Base-by-base conservation (phyloP, 2,797 vertebrate species). In the Chromis chromis region DNA sequence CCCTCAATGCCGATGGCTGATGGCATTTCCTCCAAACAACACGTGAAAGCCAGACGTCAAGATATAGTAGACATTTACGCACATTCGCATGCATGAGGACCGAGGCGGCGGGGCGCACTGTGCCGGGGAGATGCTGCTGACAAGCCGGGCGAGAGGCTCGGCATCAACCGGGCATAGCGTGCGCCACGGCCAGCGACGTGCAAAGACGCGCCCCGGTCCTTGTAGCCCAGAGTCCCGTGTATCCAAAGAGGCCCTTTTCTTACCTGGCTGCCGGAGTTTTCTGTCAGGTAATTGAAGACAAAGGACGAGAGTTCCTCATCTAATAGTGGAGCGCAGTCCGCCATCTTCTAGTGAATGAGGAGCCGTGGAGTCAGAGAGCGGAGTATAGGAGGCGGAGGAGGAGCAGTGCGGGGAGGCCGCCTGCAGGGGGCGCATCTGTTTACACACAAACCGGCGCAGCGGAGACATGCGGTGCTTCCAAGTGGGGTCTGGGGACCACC, bases 291-390 rank as follows among this genome's bases (percentile, higher is more conserved):
- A 95, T 93, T 97, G 94, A 98, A 98, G 93, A 98, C 97, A 93
- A 98, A 98, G 82, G 97, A 98, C 93, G 97, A 97, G 92, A 99
- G 96, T 94, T 98, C 97, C 86, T 98, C 97, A 90, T 99, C 97
- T 92, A 98, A 96, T 92, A 99, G 95, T 95, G 96, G 94, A 95
- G 96, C 95, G 95, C 97, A 97, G 95, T 98, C 97, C 96, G 96
- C 97, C 97, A 99, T 99, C 96, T 98, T 99, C 97, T 96, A 96
- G 94, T 96, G 94, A 95, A 96, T 96, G 96, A 95, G 91, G 81
- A 88, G 79, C 90, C 68, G 90, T 19, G 88, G 80, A 92, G 84
- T 77, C 91, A 88, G 90, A 90, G 92, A 89, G 91, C 91, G 85
- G 90, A 89, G 92, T 95, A 95, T 95, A 95, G 94, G 50, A 84